Base-by-base conservation (phyloP, 2,797 vertebrate species). In the Carcharodon carcharias region DNA sequence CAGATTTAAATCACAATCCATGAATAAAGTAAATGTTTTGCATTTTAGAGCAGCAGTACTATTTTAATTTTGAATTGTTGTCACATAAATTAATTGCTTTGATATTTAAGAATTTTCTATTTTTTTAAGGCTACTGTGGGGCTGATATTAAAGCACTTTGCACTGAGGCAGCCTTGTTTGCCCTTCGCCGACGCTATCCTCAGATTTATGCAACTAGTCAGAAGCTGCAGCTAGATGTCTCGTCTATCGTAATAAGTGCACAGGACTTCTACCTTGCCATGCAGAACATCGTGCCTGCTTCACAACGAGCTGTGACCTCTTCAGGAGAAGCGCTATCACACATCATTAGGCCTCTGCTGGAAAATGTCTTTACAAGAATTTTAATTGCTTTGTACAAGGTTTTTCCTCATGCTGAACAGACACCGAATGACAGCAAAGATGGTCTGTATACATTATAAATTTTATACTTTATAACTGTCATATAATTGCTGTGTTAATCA, bases 121-220 rank as follows among this genome's bases (percentile, higher is more conserved):
- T 96, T 96, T 96, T 56, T 95, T 96, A 97, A 99, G 99, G 99
- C 97, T 99, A 99, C 97, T 99, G 99, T 71, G 99, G 99, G 96
- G 99, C 99, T 93, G 99, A 99, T 97, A 98, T 99, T 97, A 99
- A 99, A 99, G 99, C 99, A 98, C 98, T 99, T 99, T 99, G 99
- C 98, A 99, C 99, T 96, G 99, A 99, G 98, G 98, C 99, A 96
- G 98, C 99, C 97, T 98, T 99, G 98, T 98, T 98, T 96, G 99
- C 99, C 77, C 97, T 99, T 97, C 98, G 99, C 91, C 98, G 99
- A 96, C 98, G 99, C 96, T 99, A 99, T 96, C 99, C 99, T 18
- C 99, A 99, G 98, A 99, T 99, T 97, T 99, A 99, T 87, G 98
- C 98, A 97, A 99, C 99, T 98, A 99, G 99, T 93, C 98, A 99